Base-by-base conservation (phyloP, 2,888 invertebrate species). In the Tipula confusa region DNA sequence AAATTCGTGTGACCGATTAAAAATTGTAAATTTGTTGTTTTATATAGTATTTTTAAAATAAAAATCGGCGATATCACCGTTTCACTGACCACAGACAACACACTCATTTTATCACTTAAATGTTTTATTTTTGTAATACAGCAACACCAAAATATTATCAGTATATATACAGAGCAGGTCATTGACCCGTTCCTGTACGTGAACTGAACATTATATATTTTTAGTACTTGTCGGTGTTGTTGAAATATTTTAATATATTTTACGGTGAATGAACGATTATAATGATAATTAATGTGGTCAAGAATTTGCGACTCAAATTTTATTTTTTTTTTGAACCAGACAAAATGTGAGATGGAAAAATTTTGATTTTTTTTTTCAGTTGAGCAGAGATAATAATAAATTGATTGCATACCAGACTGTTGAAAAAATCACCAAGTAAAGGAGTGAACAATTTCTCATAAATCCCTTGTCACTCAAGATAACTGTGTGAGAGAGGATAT, bases 281-380 rank as follows among this genome's bases (percentile, higher is more conserved):
- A 24, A 64, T 64, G 64, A 64, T 64, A 64, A 64, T 64, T 64
- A 24, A 64, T 64, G 64, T 64, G 64, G 64, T 64, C 64, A 64
- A 64, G 24, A 64, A 64, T 64, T 64, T 64, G 64, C 64, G 64
- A 64, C 64, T 64, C 64, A 64, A 64, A 64, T 9, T 24, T 64
- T 64, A 4, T 15, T 15, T 7, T 6, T 15, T 24, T 64, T 3
- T 9, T 24, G 9, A 24, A 33, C n/a, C n/a, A 33, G 9, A 13
- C 9, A 38, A 38, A 1, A 64, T 64, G 24, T 64, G 24, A 64
- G 64, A 9, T 24, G 64, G 64, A 64, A 24, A 2, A 24, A 24
- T 64, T 24, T 64, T 64, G 64, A 15, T 64, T 64, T 24, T 64
- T 24, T 64, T n/a, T 64, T 64, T 64, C 9, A 64, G 24, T 24